Percentiles rank a stretch among this genome's conserved stretches.
Evolutionary conservation across 2,888 invertebrate species (phyloP).

Genomic region (Keiferia lycopersicella): DNA sequence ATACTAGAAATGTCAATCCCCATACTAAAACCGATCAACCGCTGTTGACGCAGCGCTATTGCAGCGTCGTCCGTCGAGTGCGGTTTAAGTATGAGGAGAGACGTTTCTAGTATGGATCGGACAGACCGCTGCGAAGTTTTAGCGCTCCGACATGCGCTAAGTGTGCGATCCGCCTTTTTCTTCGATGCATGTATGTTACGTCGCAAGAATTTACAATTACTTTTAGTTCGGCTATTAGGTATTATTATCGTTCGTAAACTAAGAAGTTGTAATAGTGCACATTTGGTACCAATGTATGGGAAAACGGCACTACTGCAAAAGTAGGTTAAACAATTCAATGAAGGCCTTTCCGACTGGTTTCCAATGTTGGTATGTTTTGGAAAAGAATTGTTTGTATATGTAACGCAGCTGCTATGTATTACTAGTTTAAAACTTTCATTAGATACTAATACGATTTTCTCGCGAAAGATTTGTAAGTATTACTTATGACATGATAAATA

Average conservation of each 20-base stretch:
- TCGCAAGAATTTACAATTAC: constrained; percentile 21
- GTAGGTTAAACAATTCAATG: constrained; percentile 20
- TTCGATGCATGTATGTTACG: constrained; percentile 19
- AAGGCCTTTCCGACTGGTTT: constrained; percentile 13
- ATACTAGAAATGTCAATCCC: too few relatives aligned
- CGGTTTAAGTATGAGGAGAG: too few relatives aligned
- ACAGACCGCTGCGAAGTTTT: too few relatives aligned
- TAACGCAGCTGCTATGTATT: neutral
- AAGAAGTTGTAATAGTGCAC: constrained; percentile 19
- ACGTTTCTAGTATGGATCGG: too few relatives aligned
- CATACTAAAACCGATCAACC: too few relatives aligned
- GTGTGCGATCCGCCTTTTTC: too few relatives aligned
- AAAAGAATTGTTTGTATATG: neutral
- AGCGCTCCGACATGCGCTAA: too few relatives aligned
- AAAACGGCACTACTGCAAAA: constrained; percentile 21
- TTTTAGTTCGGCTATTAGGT: neutral
- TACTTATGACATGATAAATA: neutral
- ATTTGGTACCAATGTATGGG: constrained; percentile 14
- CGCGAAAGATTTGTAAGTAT: neutral
- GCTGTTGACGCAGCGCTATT: too few relatives aligned
- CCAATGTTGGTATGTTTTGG: neutral
- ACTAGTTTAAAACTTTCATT: neutral
- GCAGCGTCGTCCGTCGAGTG: too few relatives aligned
- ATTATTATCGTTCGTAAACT: constrained; percentile 20
- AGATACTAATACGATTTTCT: neutral